Conservation (phyloP, 2,797 vertebrate species). For the Potorous gilbertii region DNA sequence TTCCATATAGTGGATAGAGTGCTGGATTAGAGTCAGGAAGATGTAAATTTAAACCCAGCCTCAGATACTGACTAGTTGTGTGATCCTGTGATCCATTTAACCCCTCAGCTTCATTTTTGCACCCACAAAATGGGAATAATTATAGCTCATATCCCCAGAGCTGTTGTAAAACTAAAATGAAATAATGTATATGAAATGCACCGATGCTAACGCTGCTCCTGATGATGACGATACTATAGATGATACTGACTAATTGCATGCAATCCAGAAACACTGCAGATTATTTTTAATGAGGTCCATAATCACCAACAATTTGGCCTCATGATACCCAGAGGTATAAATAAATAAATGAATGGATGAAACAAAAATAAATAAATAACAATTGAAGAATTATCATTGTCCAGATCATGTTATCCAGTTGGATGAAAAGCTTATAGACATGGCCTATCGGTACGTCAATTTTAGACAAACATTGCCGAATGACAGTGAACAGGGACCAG, state of each 20-base stretch:
- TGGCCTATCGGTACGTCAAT: neutral
- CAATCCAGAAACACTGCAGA: neutral
- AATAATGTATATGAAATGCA: neutral
- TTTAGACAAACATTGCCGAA: neutral
- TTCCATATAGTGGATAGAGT: neutral
- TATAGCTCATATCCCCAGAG: neutral
- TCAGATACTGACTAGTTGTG: neutral
- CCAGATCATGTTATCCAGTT: neutral
- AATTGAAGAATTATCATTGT: neutral
- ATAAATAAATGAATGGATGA: too few species aligned
- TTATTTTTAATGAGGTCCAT: neutral
- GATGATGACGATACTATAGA: neutral
- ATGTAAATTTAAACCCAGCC: neutral
- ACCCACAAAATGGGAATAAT: neutral
- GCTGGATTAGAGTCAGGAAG: neutral
- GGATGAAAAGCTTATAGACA: neutral
- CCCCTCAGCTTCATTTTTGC: neutral
- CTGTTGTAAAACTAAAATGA: neutral
- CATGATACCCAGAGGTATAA: neutral
- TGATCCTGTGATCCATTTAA: neutral
- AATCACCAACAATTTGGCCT: neutral
- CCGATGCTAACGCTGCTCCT: neutral
- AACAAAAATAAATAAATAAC: neutral
- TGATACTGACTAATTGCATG: neutral
- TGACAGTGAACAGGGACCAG: neutral